These are phyloP conservation scores for Hesperophylax magnus DNA, from an alignment of 1,140 invertebrate species.

Conservation along the genomic window DNA sequence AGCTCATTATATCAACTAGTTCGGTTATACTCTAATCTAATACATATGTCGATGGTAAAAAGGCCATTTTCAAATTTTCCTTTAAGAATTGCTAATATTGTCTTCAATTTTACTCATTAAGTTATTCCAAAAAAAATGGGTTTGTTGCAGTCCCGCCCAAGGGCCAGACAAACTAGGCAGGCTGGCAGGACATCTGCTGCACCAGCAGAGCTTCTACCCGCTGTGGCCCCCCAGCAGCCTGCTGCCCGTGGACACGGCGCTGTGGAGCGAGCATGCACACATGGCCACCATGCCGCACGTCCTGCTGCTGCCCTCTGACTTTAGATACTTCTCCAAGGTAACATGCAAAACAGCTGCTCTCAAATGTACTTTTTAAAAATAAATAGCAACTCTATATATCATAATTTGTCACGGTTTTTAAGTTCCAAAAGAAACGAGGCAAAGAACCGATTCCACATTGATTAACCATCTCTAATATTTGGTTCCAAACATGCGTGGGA, in stretches of 20 bases:
- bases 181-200: slow-evolving; percentile 80
- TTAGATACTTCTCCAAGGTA: slow-evolving; percentile 87
- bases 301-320: slow-evolving; percentile 86
- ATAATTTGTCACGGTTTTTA: too few species aligned
- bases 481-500: too few species aligned
- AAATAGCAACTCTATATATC: too few species aligned
- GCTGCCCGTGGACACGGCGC: slow-evolving; percentile 77
- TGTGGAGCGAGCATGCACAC: slow-evolving; percentile 78
- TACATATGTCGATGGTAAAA: too few species aligned
- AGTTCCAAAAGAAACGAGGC: too few species aligned
- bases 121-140: neutral
- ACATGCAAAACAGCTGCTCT: neutral
- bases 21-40: too few species aligned
- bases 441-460: too few species aligned
- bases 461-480: too few species aligned
- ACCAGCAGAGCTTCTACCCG: slow-evolving; percentile 87
- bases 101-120: slow-evolving; percentile 10
- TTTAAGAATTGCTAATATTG: too few species aligned
- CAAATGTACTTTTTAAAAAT: too few species aligned
- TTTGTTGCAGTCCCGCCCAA: slow-evolving; percentile 58
- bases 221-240: slow-evolving; percentile 81
- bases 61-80: too few species aligned
- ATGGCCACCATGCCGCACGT: slow-evolving; percentile 84
- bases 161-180: slow-evolving; percentile 78
- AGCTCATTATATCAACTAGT: too few species aligned